phyloP scores from a whole-genome alignment of 1,140 invertebrate genomes.

The Panonychus citri region DNA sequence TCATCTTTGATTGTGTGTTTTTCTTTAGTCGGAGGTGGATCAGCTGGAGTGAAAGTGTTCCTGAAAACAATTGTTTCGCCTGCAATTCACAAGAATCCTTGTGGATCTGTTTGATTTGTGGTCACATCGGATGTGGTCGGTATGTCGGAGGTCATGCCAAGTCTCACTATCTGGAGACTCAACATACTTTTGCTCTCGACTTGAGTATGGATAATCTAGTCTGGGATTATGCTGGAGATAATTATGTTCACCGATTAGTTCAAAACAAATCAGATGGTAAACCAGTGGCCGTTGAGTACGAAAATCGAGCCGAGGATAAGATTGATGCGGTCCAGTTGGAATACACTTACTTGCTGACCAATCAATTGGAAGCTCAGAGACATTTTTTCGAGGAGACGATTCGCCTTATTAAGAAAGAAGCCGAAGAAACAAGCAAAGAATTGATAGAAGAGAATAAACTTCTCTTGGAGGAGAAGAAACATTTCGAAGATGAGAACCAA shows the following conservation, averaged over 20 bases:
- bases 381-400: slow-evolving; percentile 73
- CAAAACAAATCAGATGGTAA: slow-evolving; percentile 96
- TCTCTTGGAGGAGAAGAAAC: slow-evolving; percentile 13
- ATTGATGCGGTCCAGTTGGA: slow-evolving; percentile 24
- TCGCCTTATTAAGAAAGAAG: slow-evolving; percentile 30
- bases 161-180: slow-evolving; percentile 73
- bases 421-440: slow-evolving; percentile 14
- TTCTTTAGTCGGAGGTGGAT: slow-evolving; percentile 38
- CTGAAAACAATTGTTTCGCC: slow-evolving; percentile 55
- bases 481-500: slow-evolving; percentile 10
- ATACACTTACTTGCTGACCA: slow-evolving; percentile 89
- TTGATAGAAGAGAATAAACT: slow-evolving; percentile 14
- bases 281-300: slow-evolving; percentile 44
- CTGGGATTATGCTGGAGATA: slow-evolving; percentile 94
- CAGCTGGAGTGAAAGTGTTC: slow-evolving; percentile 52
- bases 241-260: slow-evolving; percentile 85
- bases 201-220: slow-evolving; percentile 67
- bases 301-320: slow-evolving; percentile 15
- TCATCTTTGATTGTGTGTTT: too few species aligned
- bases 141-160: slow-evolving; percentile 46
- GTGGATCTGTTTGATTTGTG: slow-evolving; percentile 98
- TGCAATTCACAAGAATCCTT: slow-evolving; percentile 39
- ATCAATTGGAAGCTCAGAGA: slow-evolving; percentile 80
- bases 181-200: slow-evolving; percentile 91
- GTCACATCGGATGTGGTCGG: slow-evolving; percentile 84